These are phyloP conservation scores for Mola mola DNA, from an alignment of 2,113 vertebrate species.

Conservation along the genomic window DNA sequence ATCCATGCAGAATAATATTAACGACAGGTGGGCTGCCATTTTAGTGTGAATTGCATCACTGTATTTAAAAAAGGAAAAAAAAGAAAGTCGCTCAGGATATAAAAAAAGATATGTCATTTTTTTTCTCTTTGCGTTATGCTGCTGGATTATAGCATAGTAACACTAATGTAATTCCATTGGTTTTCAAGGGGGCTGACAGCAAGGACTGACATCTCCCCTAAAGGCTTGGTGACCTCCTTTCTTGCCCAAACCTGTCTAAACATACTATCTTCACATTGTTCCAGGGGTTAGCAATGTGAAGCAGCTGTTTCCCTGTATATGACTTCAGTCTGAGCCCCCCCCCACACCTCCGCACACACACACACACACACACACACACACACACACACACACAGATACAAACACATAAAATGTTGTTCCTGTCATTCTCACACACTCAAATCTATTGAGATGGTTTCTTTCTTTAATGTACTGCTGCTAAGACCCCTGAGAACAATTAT, in stretches of 20 bases:
- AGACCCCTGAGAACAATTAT: conserved; percentile 28
- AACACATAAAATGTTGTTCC: conserved; percentile 9
- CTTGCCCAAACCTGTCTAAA: conserved; percentile 80
- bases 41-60: conserved; percentile 18
- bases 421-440: conserved; percentile 10
- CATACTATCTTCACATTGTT: conserved; percentile 78
- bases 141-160: conserved; percentile 26
- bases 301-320: conserved; percentile 79
- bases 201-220: conserved; percentile 65
- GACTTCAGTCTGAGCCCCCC: conserved; percentile 65
- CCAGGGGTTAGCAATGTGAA: conserved; percentile 77
- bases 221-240: conserved; percentile 75
- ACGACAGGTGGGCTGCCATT: conserved; percentile 61
- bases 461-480: conserved; percentile 17
- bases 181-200: conserved; percentile 61
- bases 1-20: conserved; percentile 55
- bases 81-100: no score
- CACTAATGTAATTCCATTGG: conserved; percentile 53
- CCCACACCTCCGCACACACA: conserved; percentile 12
- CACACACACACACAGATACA: conserved; percentile 10
- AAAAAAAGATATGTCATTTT: no score
- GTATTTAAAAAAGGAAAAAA: conserved; percentile 40
- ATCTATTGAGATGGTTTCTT: conserved; percentile 22
- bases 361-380: not conserved
- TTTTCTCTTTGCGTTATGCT: conserved; percentile 33